Conservation (phyloP, 2,888 invertebrate genomes). For the Corbicula japonica region DNA sequence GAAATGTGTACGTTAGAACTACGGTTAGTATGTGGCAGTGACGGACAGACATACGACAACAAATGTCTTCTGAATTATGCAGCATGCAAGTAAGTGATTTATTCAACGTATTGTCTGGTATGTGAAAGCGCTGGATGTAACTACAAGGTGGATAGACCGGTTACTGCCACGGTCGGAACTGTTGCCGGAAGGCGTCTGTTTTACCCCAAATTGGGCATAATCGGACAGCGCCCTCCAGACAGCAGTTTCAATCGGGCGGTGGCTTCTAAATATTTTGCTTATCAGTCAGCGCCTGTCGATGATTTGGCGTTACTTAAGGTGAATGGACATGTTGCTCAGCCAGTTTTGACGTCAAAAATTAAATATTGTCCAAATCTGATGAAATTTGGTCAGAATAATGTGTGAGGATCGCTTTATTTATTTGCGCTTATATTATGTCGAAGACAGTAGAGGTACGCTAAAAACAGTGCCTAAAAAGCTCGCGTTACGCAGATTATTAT, state of each 20-base stretch:
- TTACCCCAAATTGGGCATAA: background rate
- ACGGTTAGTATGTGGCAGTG: constrained; percentile 35
- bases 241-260: background rate
- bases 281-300: too few relatives aligned
- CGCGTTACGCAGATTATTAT: too few relatives aligned
- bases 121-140: background rate
- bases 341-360: too few relatives aligned
- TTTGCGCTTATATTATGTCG: too few relatives aligned
- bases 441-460: too few relatives aligned
- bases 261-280: background rate
- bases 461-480: too few relatives aligned
- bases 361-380: too few relatives aligned
- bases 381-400: too few relatives aligned
- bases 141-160: background rate
- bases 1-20: constrained; percentile 26
- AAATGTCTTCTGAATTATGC: constrained; percentile 21
- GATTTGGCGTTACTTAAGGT: too few relatives aligned
- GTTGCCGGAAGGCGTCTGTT: background rate
- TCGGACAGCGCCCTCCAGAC: background rate
- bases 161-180: background rate
- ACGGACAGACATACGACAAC: constrained; percentile 29
- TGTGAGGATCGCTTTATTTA: too few relatives aligned
- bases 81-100: constrained; percentile 22
- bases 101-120: background rate
- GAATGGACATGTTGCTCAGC: too few relatives aligned